Evolutionary conservation across 2,888 invertebrate genomes (phyloP).

Genomic region (Geophilus truncorum): DNA sequence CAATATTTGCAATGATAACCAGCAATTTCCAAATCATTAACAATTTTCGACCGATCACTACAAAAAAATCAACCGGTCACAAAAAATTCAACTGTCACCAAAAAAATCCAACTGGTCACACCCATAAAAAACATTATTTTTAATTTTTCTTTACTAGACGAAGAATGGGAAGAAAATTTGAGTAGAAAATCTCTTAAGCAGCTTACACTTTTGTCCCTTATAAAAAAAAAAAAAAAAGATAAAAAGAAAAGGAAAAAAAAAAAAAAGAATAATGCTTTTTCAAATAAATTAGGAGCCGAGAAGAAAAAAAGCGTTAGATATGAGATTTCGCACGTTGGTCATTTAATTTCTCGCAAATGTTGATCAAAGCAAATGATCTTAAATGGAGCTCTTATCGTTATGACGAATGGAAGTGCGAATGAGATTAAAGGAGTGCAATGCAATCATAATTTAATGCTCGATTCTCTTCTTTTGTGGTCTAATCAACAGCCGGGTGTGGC

Average conservation of each 20-base stretch:
- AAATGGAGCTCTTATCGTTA: neutral
- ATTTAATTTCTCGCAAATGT: neutral
- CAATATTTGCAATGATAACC: too few relatives aligned
- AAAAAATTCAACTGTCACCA: too few relatives aligned
- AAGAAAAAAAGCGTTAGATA: neutral
- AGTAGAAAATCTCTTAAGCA: neutral
- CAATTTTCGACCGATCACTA: too few relatives aligned
- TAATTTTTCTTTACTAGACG: too few relatives aligned
- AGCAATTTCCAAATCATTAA: too few relatives aligned
- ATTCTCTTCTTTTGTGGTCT: conserved; percentile 24
- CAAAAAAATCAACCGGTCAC: too few relatives aligned
- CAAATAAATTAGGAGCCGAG: neutral
- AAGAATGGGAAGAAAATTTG: neutral
- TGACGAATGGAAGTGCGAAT: conserved; percentile 4
- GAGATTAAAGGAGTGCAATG: conserved; percentile 5
- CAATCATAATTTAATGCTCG: conserved; percentile 21
- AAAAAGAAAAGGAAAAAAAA: neutral
- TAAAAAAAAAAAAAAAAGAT: neutral
- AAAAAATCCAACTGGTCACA: too few relatives aligned
- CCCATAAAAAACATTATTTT: too few relatives aligned
- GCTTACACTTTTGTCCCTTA: neutral
- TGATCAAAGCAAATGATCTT: conserved; percentile 14
- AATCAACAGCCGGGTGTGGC: conserved; percentile 3
- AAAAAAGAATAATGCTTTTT: neutral
- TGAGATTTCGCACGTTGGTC: neutral